Conservation (phyloP, 2,888 invertebrate genomes). For the Sarcophaga rosellei region DNA sequence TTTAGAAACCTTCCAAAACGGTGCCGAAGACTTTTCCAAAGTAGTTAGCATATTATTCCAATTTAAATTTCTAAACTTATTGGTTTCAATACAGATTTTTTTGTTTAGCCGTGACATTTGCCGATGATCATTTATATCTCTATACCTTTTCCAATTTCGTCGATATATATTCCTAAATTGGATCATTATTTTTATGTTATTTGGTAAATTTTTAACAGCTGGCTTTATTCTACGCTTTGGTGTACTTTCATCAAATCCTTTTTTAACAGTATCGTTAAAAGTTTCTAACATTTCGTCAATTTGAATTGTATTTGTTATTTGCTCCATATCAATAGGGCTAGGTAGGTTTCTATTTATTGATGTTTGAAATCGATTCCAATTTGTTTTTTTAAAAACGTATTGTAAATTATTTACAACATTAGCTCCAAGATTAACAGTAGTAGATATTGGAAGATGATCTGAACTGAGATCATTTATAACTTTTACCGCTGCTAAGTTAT, state of each 20-base stretch:
- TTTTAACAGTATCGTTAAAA: background rate
- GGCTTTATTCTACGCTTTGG: background rate
- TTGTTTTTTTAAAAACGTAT: conserved; percentile 11
- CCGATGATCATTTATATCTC: background rate
- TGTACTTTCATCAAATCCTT: background rate
- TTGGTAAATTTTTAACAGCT: background rate
- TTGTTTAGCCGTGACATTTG: background rate
- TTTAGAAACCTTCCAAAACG: conserved; percentile 5
- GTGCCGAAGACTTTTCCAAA: background rate
- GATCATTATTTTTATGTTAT: background rate
- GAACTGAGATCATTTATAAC: background rate
- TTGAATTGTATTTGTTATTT: background rate
- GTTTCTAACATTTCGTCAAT: conserved; percentile 1
- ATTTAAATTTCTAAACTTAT: background rate
- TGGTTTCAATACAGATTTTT: background rate
- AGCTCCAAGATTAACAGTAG: too few species aligned
- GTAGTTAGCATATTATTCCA: background rate
- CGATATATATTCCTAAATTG: too few species aligned
- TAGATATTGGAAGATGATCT: background rate
- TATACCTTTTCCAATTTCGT: conserved; percentile 6
- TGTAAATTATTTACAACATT: background rate
- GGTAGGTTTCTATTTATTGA: conserved; percentile 4
- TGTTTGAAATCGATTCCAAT: background rate
- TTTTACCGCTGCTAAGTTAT: background rate
- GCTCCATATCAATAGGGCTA: background rate